A percentile compares a stretch with the other conserved stretches of the same genome.
Conservation (phyloP, 2,113 vertebrate species). For the Pampusana beccarii region DNA sequence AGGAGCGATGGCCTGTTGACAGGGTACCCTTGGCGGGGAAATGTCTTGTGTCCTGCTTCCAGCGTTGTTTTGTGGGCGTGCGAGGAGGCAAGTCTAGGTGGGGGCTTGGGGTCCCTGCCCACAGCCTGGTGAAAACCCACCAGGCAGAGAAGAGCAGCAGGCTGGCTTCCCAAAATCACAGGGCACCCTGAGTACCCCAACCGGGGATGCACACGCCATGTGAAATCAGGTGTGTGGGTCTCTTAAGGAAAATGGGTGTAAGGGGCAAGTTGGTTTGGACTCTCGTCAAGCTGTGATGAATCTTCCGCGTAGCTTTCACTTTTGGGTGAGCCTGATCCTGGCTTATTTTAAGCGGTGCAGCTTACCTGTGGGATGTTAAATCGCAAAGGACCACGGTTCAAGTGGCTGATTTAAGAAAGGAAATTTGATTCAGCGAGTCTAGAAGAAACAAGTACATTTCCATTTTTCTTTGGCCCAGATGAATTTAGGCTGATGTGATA, state of each 20-base stretch:
- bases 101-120: background rate
- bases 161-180: background rate
- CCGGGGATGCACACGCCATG: rapidly evolving
- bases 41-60: background rate
- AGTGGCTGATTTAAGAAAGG: background rate
- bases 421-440: background rate
- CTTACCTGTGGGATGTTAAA: background rate
- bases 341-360: background rate
- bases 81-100: background rate
- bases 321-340: background rate
- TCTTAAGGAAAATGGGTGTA: rapidly evolving
- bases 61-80: rapidly evolving
- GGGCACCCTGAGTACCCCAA: background rate
- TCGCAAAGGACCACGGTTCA: rapidly evolving
- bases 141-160: background rate
- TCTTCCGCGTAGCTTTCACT: rapidly evolving
- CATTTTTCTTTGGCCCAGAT: background rate
- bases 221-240: background rate
- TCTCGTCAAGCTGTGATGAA: rapidly evolving
- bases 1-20: background rate
- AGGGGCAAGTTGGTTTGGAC: background rate
- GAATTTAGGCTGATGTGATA: background rate
- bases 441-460: background rate
- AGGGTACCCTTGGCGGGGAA: background rate
- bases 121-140: rapidly evolving